Evolutionary conservation across 2,113 vertebrate genomes (phyloP).

Genomic region (Triplophysa siluroides): DNA sequence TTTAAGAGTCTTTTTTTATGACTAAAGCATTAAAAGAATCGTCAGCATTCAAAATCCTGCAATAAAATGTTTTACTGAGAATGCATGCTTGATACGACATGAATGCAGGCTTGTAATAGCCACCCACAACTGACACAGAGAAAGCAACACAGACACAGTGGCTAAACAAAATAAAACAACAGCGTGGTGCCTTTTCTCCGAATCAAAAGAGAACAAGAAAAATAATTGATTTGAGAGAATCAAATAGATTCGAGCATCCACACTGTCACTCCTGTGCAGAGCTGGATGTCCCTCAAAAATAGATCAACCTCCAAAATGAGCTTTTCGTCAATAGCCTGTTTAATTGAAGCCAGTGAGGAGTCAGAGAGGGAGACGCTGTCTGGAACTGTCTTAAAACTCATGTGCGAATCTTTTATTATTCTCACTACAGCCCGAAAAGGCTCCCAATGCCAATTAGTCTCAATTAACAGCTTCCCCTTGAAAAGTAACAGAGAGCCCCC

Average conservation of each 20-base stretch:
- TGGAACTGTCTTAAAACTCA: slow-evolving; percentile 37
- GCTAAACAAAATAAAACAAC: slow-evolving; percentile 32
- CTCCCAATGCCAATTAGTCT: slow-evolving; percentile 68
- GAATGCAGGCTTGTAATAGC: slow-evolving; percentile 4
- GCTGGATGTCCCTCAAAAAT: slow-evolving; percentile 23
- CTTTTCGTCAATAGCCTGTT: slow-evolving; percentile 56
- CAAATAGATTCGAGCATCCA: slow-evolving; percentile 32
- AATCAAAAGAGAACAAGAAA: background rate
- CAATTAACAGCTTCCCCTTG: slow-evolving; percentile 67
- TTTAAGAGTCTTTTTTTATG: slow-evolving; percentile 15
- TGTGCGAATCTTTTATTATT: slow-evolving; percentile 24
- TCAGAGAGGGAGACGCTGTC: slow-evolving; percentile 55
- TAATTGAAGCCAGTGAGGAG: slow-evolving; percentile 55
- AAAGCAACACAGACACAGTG: slow-evolving; percentile 20
- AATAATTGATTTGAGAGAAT: background rate
- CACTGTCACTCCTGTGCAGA: slow-evolving; percentile 36
- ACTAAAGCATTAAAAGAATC: background rate
- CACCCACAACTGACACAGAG: slow-evolving; percentile 1
- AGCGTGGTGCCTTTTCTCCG: slow-evolving; percentile 16
- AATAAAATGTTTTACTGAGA: slow-evolving; percentile 8
- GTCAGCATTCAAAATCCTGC: background rate
- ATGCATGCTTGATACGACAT: background rate
- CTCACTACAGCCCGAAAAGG: slow-evolving; percentile 45
- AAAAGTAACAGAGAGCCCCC: slow-evolving; percentile 74
- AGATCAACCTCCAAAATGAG: slow-evolving; percentile 29